Evolutionary conservation across 2,888 invertebrate genomes (phyloP), one percentile per base, ranked within the genome.

Genomic region (Arrhopalites spinosus): DNA sequence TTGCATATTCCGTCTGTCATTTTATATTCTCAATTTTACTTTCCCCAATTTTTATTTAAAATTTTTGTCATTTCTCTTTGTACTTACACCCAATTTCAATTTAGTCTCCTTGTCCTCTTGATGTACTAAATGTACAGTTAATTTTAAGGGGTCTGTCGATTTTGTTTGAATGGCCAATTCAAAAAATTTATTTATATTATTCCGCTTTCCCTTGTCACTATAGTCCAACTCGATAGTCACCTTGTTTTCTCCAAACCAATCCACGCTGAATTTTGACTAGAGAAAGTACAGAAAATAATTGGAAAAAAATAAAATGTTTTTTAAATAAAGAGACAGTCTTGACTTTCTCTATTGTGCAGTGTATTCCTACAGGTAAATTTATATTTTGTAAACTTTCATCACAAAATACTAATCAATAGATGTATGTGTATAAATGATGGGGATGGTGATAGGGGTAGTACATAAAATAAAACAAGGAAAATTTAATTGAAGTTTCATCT

Each of bases 61-160:
- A 36, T 36, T n/a, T n/a, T 11, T 17, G 30, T 7, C 36, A 36
- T n/a, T 29, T 13, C 2, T 63, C 63, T 59, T 64, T 64, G 20
- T 20, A 74, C 78, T 76, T 68, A 83, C 83, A 73, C 77, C 78
- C 0, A 83, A 43, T 17, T 73, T 74, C 30, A 83, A 23, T 64
- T 82, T 83, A 1, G 80, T 72, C 47, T 83, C 83, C 61, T 78
- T 81, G n/a, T 81, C 81, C 27, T 83, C 83, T 25, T 76, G 78
- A 27, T 79, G 74, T 1, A 70, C 5, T n/a, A 80, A 53, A 56
- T 79, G 80, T n/a, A 76, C 76, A 25, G 77, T 75, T 2, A 81
- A 74, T 45, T 80, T 80, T 13, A 81, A 74, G 27, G 73, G 79
- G 17, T 80, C 78, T 29, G 81, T 77, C 2, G 74, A 64, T 27